Evolutionary conservation across 2,888 invertebrate species (phyloP).

Genomic region (Glaucopsyche alexis): DNA sequence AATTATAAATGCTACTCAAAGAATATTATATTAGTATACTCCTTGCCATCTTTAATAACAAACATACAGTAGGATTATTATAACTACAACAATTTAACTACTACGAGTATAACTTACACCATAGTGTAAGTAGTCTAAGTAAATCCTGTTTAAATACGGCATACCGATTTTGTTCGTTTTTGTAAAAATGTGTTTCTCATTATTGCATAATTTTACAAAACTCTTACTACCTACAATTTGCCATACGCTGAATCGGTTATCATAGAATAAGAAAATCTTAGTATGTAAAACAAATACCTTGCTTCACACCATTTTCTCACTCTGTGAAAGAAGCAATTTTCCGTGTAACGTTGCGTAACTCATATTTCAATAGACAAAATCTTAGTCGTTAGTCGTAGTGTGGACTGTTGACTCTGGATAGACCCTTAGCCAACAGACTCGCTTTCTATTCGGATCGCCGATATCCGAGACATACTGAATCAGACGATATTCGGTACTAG

Average conservation of each 20-base stretch:
- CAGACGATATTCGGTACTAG: slow-evolving; percentile 34
- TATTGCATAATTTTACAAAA: too few species aligned
- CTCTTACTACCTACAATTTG: too few species aligned
- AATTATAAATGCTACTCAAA: not conserved
- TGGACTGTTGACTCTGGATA: not conserved
- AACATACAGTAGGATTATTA: too few species aligned
- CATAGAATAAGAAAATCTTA: not conserved
- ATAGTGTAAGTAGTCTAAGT: too few species aligned
- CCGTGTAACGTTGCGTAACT: not conserved
- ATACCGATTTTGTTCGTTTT: too few species aligned
- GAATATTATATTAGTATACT: too few species aligned
- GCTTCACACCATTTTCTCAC: not conserved
- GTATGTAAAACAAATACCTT: not conserved
- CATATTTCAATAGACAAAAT: slow-evolving; percentile 26
- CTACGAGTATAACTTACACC: too few species aligned
- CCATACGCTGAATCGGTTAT: too few species aligned
- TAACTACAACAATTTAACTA: too few species aligned
- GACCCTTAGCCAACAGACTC: slow-evolving; percentile 35
- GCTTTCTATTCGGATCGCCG: slow-evolving; percentile 55
- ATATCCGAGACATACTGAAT: slow-evolving; percentile 32
- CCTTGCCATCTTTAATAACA: too few species aligned
- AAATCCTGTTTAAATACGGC: too few species aligned
- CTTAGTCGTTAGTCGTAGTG: slow-evolving; percentile 13
- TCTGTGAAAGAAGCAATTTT: slow-evolving; percentile 4
- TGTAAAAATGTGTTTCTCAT: too few species aligned